A percentile compares a stretch with the other conserved stretches of the same genome.
Evolutionary conservation across 2,113 vertebrate genomes (phyloP).

Genomic region (Proterorhinus semilunaris): DNA sequence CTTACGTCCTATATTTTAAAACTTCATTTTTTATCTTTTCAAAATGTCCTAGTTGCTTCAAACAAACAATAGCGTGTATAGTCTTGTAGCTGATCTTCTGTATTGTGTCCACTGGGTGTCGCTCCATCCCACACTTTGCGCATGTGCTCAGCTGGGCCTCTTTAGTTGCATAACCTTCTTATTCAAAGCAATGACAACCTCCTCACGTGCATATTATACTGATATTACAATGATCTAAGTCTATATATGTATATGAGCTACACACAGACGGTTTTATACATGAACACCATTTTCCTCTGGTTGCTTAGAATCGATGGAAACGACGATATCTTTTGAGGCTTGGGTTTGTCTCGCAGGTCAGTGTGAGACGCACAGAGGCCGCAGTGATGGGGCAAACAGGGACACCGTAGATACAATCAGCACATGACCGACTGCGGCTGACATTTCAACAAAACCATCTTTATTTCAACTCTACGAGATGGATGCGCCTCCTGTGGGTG

Average conservation of each 20-base stretch:
- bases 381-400: constrained; percentile 54
- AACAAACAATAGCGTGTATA: background rate
- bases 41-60: background rate
- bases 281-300: too few species aligned
- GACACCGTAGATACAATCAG: constrained; percentile 63
- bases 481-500: constrained; percentile 15
- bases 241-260: too few species aligned
- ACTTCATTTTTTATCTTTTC: too few species aligned
- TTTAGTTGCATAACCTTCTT: background rate
- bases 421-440: constrained; percentile 63
- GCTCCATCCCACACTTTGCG: constrained; percentile 25
- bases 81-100: background rate
- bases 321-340: background rate
- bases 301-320: too few species aligned
- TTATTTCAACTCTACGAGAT: constrained; percentile 48
- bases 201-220: too few species aligned
- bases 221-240: too few species aligned
- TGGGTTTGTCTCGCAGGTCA: background rate
- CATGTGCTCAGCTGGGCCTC: background rate
- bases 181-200: background rate
- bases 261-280: too few species aligned
- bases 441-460: constrained; percentile 56
- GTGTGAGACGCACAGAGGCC: constrained; percentile 34
- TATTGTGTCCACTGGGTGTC: constrained; percentile 47
- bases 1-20: too few species aligned